Conservation (phyloP, 2,888 invertebrate genomes). For the Papilio protenor region DNA sequence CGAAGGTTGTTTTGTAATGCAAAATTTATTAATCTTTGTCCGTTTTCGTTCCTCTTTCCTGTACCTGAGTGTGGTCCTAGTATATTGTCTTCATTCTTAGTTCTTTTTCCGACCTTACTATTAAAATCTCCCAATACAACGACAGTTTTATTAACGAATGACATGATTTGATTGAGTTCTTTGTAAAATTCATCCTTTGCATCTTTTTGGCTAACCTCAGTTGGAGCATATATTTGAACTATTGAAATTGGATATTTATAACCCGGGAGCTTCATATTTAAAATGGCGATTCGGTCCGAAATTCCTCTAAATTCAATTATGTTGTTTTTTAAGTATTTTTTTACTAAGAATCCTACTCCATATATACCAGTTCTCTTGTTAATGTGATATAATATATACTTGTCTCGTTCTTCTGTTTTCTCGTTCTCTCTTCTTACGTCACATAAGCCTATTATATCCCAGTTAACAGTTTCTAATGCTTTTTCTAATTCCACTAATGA, state of each 20-base stretch:
- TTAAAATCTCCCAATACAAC: no score
- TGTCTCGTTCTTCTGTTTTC: neutral
- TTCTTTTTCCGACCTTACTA: neutral
- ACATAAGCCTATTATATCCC: no score
- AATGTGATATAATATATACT: slow-evolving; percentile 6
- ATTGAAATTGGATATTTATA: neutral
- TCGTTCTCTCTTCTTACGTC: neutral
- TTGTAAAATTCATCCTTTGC: no score
- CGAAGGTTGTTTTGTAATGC: no score
- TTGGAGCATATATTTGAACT: neutral
- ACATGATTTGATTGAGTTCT: neutral
- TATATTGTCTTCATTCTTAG: neutral
- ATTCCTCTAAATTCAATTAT: neutral
- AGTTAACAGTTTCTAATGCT: no score
- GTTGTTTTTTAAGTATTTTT: neutral
- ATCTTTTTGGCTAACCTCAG: neutral
- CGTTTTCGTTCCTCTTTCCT: no score
- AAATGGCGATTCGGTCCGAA: neutral
- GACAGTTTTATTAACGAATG: neutral
- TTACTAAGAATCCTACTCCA: neutral
- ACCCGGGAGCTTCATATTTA: neutral
- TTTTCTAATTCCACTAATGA: no score
- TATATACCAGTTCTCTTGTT: slow-evolving; percentile 1
- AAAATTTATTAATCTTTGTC: no score
- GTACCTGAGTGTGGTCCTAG: neutral